Evolutionary conservation across 2,888 invertebrate species (phyloP), one percentile per base, ranked within the genome.

Genomic region (Ectobius pallidus): DNA sequence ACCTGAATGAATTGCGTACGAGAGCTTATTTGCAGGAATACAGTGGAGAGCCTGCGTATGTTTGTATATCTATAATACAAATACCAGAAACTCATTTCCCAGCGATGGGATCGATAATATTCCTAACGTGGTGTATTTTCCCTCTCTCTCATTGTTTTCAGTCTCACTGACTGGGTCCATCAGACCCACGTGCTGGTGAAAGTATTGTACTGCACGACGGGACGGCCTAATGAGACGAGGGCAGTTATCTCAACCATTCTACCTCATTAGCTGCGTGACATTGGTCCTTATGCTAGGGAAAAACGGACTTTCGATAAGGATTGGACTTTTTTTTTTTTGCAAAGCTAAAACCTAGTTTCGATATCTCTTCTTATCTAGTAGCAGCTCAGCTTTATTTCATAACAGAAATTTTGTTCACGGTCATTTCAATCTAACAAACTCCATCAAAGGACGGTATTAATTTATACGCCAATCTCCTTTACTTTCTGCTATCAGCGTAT

Each of bases 161-260:
- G 30, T 67, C 44, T 67, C 67, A 67, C 30, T n/a, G 58, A n/a
- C 30, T 58, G 58, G 58, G 58, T 30, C 58, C 58, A 58, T 58
- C 58, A 58, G 58, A 58, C 58, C 58, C 58, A 58, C 58, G 58
- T 58, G 58, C 32, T 32, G 27, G 32, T 30, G 6, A n/a, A 27
- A 30, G 58, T 25, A 58, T 58, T 58, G 58, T 58, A 30, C 58
- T 58, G 58, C 58, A 27, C 65, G 63, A 39, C 32, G 49, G 71
- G 72, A 27, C 61, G 25, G 69, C 46, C 69, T 69, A 73, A 27
- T 49, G 49, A 52, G 73, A 39, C 62, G 65, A 63, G 69, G 62
- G 69, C 69, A 70, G 73, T 62, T 73, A 73, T 73, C 70, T n/a
- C n/a, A n/a, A 61, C 52, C 49, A 18, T 71, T 71, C 71, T 71